These are phyloP conservation scores for Orthosia gracilis DNA, from an alignment of 2,888 invertebrate genomes.

Conservation along the genomic window DNA sequence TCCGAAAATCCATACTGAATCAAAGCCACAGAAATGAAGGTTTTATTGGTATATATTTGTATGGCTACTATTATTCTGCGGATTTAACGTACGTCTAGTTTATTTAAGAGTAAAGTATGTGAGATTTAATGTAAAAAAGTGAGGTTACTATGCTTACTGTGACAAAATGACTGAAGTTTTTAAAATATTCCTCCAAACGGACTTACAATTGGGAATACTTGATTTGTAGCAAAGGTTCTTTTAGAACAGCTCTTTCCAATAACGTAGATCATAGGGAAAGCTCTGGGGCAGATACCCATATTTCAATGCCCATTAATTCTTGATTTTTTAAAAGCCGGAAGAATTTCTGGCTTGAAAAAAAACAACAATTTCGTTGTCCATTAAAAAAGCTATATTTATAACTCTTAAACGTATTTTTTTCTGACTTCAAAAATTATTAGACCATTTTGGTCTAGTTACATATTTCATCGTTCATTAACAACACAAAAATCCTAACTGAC, in stretches of 20 bases:
- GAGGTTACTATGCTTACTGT: no score
- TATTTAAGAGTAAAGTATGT: neutral
- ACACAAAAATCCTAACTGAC: conserved; percentile 8
- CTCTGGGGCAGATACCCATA: no score
- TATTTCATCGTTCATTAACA: conserved; percentile 1
- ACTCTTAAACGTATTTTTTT: neutral
- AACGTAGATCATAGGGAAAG: no score
- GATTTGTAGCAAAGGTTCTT: no score
- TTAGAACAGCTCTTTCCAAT: no score
- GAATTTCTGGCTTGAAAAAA: neutral
- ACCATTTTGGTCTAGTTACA: neutral
- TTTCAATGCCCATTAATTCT: no score
- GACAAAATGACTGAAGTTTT: neutral
- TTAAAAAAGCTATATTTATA: neutral
- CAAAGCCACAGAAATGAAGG: conserved; percentile 48
- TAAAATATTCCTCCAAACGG: neutral
- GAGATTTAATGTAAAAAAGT: neutral
- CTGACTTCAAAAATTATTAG: neutral
- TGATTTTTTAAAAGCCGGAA: no score
- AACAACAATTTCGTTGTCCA: neutral
- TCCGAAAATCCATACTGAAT: conserved; percentile 70
- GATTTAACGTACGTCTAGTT: neutral
- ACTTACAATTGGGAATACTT: no score
- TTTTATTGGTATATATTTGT: conserved; percentile 36
- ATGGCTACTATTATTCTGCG: conserved; percentile 18